These are phyloP conservation scores for Venusia cambrica DNA, from an alignment of 2,888 invertebrate species.

Conservation along the genomic window DNA sequence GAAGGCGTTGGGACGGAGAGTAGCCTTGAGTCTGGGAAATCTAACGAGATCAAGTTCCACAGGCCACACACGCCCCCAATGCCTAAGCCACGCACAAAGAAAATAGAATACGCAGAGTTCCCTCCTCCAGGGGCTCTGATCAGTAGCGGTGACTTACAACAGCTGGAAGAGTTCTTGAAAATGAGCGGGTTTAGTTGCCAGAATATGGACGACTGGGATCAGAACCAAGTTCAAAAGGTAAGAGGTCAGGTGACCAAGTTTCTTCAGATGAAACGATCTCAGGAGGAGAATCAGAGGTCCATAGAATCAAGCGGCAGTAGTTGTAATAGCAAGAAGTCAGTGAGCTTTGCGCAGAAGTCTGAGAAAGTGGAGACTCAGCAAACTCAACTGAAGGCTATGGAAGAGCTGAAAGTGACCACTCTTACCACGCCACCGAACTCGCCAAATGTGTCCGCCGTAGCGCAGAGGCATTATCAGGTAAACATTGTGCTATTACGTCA, in stretches of 20 bases:
- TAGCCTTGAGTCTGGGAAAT: slow-evolving; percentile 81
- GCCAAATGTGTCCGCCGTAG: slow-evolving; percentile 85
- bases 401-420: slow-evolving; percentile 67
- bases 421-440: slow-evolving; percentile 87
- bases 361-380: slow-evolving; percentile 60
- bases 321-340: slow-evolving; percentile 85
- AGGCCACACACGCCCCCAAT: slow-evolving; percentile 77
- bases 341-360: slow-evolving; percentile 87
- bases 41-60: slow-evolving; percentile 72
- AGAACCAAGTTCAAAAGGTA: slow-evolving; percentile 85
- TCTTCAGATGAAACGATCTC: slow-evolving; percentile 85
- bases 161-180: slow-evolving; percentile 86
- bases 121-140: slow-evolving; percentile 76
- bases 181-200: slow-evolving; percentile 86
- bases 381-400: slow-evolving; percentile 73
- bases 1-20: slow-evolving; percentile 83
- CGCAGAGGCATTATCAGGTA: slow-evolving; percentile 82
- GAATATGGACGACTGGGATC: slow-evolving; percentile 85
- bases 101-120: slow-evolving; percentile 73
- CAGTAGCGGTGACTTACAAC: slow-evolving; percentile 83
- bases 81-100: slow-evolving; percentile 73
- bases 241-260: slow-evolving; percentile 87
- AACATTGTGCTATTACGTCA: slow-evolving; percentile 34
- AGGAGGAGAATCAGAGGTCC: slow-evolving; percentile 82
- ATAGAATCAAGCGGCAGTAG: slow-evolving; percentile 81